Base-by-base conservation (phyloP, 2,888 invertebrate species). In the Halictus ligatus region DNA sequence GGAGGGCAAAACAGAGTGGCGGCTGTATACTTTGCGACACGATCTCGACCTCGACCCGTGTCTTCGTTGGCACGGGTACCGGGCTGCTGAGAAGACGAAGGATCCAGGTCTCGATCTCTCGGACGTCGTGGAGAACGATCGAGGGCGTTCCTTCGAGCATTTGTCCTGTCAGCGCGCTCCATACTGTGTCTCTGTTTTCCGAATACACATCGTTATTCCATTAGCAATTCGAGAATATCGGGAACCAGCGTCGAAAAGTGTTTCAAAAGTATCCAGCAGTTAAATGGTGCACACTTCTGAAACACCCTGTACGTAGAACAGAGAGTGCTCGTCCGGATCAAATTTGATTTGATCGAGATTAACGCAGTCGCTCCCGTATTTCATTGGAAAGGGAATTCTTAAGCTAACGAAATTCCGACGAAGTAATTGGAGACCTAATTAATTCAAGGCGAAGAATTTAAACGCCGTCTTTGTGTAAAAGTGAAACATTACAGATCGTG, bases 71-170 rank as follows among this genome's bases (percentile, higher is more conserved):
- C 84, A 99, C 98, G 8, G 99, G 99, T 78, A 99, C 99, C 5
- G 99, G 99, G 81, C 99, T 98, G 90, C 99, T 99, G 72, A 99
- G 96, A 67, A 99, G 96, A 85, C 99, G 97, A 85, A 99, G 96
- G 92, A 99, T 99, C 99, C 99, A 99, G 12, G 99, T 99, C 96
- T 99, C 99, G 89, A 99, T 98, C 96, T 99, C 99, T 91, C 98
- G 97, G 67, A 99, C 98, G 95, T 99, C 99, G 95, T 99, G 99
- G 91, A 99, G 96, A 25, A 99, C 98, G 88, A 98, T 98, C 0
- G 98, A 98, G 2, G 98, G 98, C 29, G 98, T 97, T 83, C 97
- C 97, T 89, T 98, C 98, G 92, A 97, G 97, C 48, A 97, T 96
- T 95, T 98, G 97, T 0, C 98, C 98, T 54, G 99, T 98, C 88